Evolutionary conservation across 2,797 vertebrate genomes (phyloP).

Genomic region (Lerista edwardsae): DNA sequence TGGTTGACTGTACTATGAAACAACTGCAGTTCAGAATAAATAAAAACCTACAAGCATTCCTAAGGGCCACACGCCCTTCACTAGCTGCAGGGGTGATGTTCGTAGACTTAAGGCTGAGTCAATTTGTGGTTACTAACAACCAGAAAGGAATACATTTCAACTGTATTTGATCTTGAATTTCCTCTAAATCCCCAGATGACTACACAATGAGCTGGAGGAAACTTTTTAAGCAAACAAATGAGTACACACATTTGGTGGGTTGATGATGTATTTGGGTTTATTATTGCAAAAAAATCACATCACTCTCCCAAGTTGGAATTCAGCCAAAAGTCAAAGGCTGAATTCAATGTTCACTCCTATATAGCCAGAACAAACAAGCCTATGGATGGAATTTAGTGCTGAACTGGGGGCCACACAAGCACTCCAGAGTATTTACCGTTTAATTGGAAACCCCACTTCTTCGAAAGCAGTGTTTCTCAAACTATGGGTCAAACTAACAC

Average conservation of each 20-base stretch:
- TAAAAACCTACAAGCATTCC: background rate
- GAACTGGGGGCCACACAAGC: background rate
- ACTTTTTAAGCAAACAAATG: background rate
- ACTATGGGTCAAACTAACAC: no score
- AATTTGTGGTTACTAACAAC: conserved; percentile 6
- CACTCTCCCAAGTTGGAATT: background rate
- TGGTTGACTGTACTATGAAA: background rate
- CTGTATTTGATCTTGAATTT: background rate
- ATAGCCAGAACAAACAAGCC: background rate
- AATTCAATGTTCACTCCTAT: background rate
- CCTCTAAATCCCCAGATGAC: background rate
- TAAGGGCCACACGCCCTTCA: background rate
- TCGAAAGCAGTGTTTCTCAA: no score
- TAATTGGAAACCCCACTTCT: no score
- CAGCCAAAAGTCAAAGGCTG: background rate
- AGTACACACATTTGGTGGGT: background rate
- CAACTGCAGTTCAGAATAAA: background rate
- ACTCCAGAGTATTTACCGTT: no score
- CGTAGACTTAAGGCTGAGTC: background rate
- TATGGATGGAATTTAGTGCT: background rate
- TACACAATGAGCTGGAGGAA: background rate
- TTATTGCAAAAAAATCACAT: background rate
- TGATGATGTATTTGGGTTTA: background rate
- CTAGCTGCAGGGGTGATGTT: background rate
- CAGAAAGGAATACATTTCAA: background rate